Evolutionary conservation across 2,888 invertebrate genomes (phyloP).

Genomic region (Imbricaverruca yamaguchii): DNA sequence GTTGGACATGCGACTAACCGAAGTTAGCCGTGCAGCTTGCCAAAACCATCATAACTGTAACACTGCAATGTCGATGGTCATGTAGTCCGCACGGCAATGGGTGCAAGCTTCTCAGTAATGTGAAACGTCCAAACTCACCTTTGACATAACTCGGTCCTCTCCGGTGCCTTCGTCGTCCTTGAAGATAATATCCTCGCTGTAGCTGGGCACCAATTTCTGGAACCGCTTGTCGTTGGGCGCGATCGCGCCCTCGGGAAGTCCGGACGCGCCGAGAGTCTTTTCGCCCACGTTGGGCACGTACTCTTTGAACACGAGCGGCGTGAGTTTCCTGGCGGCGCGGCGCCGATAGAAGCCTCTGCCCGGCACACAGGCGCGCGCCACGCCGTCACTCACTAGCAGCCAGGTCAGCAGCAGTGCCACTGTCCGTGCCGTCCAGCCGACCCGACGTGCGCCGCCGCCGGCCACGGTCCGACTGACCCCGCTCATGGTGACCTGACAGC

Average conservation of each 20-base stretch:
- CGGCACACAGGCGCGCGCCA: constrained; percentile 60
- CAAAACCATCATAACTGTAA: too few species aligned
- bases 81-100: too few species aligned
- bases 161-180: constrained; percentile 96
- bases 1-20: too few species aligned
- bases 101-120: too few species aligned
- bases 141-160: constrained; percentile 92
- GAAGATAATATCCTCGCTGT: constrained; percentile 91
- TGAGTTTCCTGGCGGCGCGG: constrained; percentile 70
- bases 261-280: constrained; percentile 81
- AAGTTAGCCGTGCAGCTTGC: too few species aligned
- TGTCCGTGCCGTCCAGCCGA: background rate
- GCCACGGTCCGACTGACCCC: too few species aligned
- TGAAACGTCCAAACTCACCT: constrained; percentile 57
- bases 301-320: constrained; percentile 89
- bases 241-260: constrained; percentile 78
- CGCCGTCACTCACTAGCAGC: background rate
- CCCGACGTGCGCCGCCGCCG: background rate
- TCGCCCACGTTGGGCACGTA: constrained; percentile 94
- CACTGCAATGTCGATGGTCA: too few species aligned
- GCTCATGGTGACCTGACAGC: too few species aligned
- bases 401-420: background rate
- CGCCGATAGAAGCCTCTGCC: constrained; percentile 77
- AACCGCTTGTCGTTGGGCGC: constrained; percentile 74
- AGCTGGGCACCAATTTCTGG: constrained; percentile 87